phyloP scores from a whole-genome alignment of 2,113 vertebrate genomes.

The Sebastes schlegelii region DNA sequence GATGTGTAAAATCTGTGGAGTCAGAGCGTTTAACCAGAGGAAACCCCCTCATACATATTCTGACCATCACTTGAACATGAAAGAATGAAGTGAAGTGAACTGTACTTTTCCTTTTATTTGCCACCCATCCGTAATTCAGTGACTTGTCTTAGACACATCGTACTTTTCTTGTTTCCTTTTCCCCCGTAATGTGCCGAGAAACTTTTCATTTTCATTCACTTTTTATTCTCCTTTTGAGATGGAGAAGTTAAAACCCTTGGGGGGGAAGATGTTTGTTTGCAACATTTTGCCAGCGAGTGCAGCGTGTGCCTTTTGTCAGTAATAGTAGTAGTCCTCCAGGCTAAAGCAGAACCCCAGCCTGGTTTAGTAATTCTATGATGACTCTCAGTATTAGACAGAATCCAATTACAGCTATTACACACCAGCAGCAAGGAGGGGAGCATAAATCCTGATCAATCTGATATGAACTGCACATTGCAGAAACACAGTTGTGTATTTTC shows the following conservation, averaged over 20 bases:
- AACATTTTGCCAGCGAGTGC: not conserved
- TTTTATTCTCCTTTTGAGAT: too few species aligned
- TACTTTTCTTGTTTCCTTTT: not conserved
- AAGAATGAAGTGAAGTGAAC: too few species aligned
- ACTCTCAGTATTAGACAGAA: constrained; percentile 24
- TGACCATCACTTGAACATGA: too few species aligned
- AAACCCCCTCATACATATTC: not conserved
- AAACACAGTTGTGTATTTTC: not conserved
- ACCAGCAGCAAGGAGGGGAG: not conserved
- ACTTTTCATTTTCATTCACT: too few species aligned
- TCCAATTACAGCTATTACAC: not conserved
- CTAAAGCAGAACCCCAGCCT: not conserved
- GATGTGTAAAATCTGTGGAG: too few species aligned
- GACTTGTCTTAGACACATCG: not conserved
- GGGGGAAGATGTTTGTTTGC: not conserved
- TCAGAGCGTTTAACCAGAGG: too few species aligned
- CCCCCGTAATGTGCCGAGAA: not conserved
- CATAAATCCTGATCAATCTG: constrained; percentile 23
- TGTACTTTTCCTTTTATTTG: not conserved
- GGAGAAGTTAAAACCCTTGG: not conserved
- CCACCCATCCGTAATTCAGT: not conserved
- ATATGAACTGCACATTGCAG: constrained; percentile 9
- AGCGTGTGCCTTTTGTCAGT: not conserved
- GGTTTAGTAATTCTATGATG: constrained; percentile 39
- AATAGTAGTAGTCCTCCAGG: not conserved